A percentile compares a stretch with the other conserved stretches of the same genome.
phyloP scores from a whole-genome alignment of 1,140 invertebrate genomes.

The Formica exsecta region DNA sequence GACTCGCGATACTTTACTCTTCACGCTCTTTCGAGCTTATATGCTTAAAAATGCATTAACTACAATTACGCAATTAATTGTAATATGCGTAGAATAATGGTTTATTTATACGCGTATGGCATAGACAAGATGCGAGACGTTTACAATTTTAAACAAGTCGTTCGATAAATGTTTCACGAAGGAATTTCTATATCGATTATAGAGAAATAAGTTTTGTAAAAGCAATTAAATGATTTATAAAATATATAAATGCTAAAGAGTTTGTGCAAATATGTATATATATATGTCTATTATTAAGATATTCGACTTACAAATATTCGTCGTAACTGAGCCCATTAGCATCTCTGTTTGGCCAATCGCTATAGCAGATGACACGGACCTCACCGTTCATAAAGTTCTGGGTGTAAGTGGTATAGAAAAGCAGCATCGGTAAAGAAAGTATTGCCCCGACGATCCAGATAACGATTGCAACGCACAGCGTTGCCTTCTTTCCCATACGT shows the following conservation, averaged over 20 bases:
- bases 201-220: background rate
- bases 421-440: slow-evolving; percentile 93
- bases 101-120: background rate
- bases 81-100: background rate
- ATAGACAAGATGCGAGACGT: background rate
- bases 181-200: background rate
- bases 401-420: slow-evolving; percentile 92
- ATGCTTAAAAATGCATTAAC: background rate
- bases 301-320: slow-evolving; percentile 93
- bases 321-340: slow-evolving; percentile 89
- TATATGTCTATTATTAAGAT: slow-evolving; percentile 48
- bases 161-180: background rate
- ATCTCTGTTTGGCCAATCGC: slow-evolving; percentile 93
- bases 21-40: background rate
- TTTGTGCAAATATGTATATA: background rate
- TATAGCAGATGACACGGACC: slow-evolving; percentile 91
- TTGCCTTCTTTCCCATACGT: slow-evolving; percentile 92
- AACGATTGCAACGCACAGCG: slow-evolving; percentile 92
- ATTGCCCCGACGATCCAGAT: slow-evolving; percentile 93
- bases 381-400: slow-evolving; percentile 88
- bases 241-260: slow-evolving; percentile 16
- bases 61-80: background rate
- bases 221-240: background rate
- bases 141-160: background rate
- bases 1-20: background rate